phyloP scores from a whole-genome alignment of 2,113 vertebrate genomes.

The Heteronetta atricapilla region DNA sequence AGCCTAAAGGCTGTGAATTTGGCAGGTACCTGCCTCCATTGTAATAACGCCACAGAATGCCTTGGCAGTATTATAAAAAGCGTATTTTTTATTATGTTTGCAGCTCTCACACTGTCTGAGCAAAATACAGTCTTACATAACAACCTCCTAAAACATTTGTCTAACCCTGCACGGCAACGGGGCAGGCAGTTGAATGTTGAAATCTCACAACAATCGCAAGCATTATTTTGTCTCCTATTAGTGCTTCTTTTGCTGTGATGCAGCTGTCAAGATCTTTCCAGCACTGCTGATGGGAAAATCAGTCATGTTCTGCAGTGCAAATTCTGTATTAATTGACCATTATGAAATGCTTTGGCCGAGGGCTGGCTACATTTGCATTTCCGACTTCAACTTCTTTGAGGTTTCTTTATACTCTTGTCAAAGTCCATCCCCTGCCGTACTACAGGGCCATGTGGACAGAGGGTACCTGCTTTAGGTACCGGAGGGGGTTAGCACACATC shows the following conservation, averaged over 20 bases:
- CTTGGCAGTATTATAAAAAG: not conserved
- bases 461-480: rapidly evolving
- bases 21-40: not conserved
- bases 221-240: not conserved
- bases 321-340: not conserved
- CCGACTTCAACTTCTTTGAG: not conserved
- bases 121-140: not conserved
- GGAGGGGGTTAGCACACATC: not conserved
- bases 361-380: not conserved
- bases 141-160: not conserved
- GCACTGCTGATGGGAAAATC: not conserved
- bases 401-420: not conserved
- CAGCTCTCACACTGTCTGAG: not conserved
- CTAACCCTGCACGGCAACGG: not conserved
- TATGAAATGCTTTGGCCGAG: not conserved
- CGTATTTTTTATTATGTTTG: not conserved
- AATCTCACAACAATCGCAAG: not conserved
- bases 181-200: not conserved
- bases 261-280: not conserved
- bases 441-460: not conserved
- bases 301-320: not conserved
- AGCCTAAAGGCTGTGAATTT: not conserved
- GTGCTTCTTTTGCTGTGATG: not conserved
- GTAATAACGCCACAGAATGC: not conserved
- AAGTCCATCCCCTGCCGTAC: not conserved